These are phyloP conservation scores for Ptychoptera albimana DNA, from an alignment of 2,888 invertebrate genomes.

Conservation along the genomic window DNA sequence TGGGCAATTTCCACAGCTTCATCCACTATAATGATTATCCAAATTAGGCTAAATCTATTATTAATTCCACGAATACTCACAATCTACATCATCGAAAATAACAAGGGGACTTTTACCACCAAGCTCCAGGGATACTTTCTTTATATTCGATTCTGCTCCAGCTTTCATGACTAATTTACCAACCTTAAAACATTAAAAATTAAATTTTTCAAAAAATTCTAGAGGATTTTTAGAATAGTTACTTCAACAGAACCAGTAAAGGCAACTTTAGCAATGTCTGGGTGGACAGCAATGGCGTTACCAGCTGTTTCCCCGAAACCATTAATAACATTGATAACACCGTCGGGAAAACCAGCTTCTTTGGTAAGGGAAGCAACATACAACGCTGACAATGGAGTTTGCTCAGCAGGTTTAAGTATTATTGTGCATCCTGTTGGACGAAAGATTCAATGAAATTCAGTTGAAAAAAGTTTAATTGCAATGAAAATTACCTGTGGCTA, in stretches of 20 bases:
- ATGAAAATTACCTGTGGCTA: constrained; percentile 39
- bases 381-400: constrained; percentile 66
- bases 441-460: neutral
- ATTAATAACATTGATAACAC: constrained; percentile 58
- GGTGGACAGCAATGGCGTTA: constrained; percentile 50
- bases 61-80: constrained; percentile 38
- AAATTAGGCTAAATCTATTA: neutral
- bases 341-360: constrained; percentile 68
- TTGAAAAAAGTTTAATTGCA: too few relatives aligned
- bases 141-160: constrained; percentile 62
- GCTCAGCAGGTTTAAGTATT: constrained; percentile 71
- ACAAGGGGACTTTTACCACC: constrained; percentile 85
- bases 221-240: too few relatives aligned
- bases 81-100: constrained; percentile 62
- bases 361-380: constrained; percentile 52
- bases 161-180: constrained; percentile 34
- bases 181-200: constrained; percentile 8
- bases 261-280: constrained; percentile 55
- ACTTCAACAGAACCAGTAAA: constrained; percentile 60
- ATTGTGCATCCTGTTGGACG: constrained; percentile 46
- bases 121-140: constrained; percentile 67
- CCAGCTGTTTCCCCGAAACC: constrained; percentile 65
- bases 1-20: constrained; percentile 47
- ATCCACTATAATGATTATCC: constrained; percentile 30
- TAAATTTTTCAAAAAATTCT: too few relatives aligned